Evolutionary conservation across 2,113 vertebrate genomes (phyloP), one percentile per base, ranked within the genome.

Genomic region (Rafetus swinhoei): DNA sequence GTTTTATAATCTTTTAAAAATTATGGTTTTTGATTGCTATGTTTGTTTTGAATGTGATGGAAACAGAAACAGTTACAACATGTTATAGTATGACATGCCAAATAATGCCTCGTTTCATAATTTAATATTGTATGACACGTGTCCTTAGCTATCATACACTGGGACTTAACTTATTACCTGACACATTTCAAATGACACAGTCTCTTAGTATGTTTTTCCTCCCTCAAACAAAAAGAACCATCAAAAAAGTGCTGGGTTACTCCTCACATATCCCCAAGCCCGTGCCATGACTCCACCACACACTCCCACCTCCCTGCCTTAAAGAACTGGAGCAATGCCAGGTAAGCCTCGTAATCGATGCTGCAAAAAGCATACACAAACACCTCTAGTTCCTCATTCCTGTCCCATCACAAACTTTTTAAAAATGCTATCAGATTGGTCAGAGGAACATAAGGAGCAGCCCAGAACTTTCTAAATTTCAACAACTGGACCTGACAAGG

Each of bases 141-240:
- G 54, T 27, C 56, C 79, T 65, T 83, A 13, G 92, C 45, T 89
- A 87, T 25, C 57, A 60, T 14, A 27, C 62, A 57, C 85, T 79
- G 21, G 84, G 74, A 88, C 85, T 62, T 39, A 91, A 86, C 32
- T 88, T 2, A 79, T 22, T 56, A 54, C 39, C 45, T 32, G 90
- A 88, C 22, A 29, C 7, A 87, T 39, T 50, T 90, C 93, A 95
- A 90, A 92, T 62, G 86, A 89, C 12, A 87, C 7, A 24, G 25
- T 89, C 57, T n/a, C 39, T 13, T 59, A 80, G 84, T 88, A 87
- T 94, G 74, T 54, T 95, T 3, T 56, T 74, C 77, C 84, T 35
- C 3, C 6, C 2, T 2, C 0, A 22, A 1, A 7, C 32, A 6
- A 53, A 93, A 90, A 93, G 88, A 85, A 91, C 57, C 32, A 90